Percentiles rank a stretch among this genome's conserved stretches.
These are phyloP conservation scores for Aphelocoma coerulescens DNA, from an alignment of 2,113 vertebrate genomes.

Conservation along the genomic window DNA sequence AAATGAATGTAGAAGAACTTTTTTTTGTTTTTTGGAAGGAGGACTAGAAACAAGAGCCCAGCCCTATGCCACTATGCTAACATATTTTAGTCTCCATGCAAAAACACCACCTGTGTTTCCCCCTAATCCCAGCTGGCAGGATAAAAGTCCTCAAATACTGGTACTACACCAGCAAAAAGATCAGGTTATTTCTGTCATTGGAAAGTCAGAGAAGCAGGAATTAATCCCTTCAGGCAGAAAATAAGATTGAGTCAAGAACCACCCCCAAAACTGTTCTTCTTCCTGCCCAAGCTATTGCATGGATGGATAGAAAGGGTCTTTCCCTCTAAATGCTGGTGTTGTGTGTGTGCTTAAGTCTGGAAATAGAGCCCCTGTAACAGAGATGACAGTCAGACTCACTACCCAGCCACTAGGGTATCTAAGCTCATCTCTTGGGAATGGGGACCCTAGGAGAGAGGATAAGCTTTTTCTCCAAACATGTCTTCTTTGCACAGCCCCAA, in stretches of 20 bases:
- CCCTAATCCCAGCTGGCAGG: not conserved
- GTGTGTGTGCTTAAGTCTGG: not conserved
- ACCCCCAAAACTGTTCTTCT: fast-evolving
- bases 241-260: not conserved
- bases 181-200: not conserved
- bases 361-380: not conserved
- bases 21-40: not conserved
- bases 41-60: not conserved
- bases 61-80: not conserved
- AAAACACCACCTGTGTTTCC: not conserved
- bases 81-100: not conserved
- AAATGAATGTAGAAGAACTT: not conserved
- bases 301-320: not conserved
- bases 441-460: not conserved
- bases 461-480: not conserved
- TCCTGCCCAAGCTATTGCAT: not conserved
- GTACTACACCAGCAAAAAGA: not conserved
- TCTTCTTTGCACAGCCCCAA: not conserved
- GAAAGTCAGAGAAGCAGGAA: not conserved
- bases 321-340: not conserved
- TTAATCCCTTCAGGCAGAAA: not conserved
- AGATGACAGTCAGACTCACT: not conserved
- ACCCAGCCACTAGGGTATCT: not conserved
- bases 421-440: not conserved
- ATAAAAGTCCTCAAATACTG: not conserved